Percentiles rank a stretch among this genome's conserved stretches.
Evolutionary conservation across 2,888 invertebrate species (phyloP).

Genomic region (Macaria notata): DNA sequence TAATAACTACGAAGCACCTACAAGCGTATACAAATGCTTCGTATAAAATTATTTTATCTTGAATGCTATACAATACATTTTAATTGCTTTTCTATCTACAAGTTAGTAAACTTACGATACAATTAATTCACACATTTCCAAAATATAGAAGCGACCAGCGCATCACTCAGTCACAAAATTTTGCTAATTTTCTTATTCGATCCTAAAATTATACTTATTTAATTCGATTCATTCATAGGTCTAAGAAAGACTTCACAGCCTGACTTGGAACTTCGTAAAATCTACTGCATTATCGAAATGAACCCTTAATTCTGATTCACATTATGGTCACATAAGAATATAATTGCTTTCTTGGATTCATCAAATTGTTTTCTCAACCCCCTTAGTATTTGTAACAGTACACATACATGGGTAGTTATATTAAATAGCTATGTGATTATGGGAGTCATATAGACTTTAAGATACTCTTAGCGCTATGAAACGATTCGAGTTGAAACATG

Average conservation of each 20-base stretch:
- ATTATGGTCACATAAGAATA: too few relatives aligned
- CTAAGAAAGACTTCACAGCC: conserved; percentile 57
- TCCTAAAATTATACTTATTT: neutral
- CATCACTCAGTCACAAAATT: conserved; percentile 39
- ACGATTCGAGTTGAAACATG: too few relatives aligned
- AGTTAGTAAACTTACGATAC: conserved; percentile 11
- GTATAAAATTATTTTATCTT: conserved; percentile 25
- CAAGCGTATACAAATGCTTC: conserved; percentile 23
- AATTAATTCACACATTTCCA: conserved; percentile 34
- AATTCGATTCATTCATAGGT: conserved; percentile 5
- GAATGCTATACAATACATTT: conserved; percentile 23
- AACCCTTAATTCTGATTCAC: conserved; percentile 24
- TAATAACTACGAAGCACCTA: conserved; percentile 28
- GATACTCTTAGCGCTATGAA: too few relatives aligned
- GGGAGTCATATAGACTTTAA: too few relatives aligned
- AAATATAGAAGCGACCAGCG: conserved; percentile 61
- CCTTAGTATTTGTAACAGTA: too few relatives aligned
- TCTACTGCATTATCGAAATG: conserved; percentile 40
- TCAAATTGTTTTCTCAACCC: too few relatives aligned
- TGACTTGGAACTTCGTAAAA: conserved; percentile 41
- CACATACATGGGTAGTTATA: too few relatives aligned
- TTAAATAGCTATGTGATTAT: too few relatives aligned
- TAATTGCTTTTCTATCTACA: conserved; percentile 11
- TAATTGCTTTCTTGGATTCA: too few relatives aligned
- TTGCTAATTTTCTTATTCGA: conserved; percentile 24